These are phyloP conservation scores for Tenualosa ilisha DNA, from an alignment of 2,797 vertebrate species.

Conservation along the genomic window DNA sequence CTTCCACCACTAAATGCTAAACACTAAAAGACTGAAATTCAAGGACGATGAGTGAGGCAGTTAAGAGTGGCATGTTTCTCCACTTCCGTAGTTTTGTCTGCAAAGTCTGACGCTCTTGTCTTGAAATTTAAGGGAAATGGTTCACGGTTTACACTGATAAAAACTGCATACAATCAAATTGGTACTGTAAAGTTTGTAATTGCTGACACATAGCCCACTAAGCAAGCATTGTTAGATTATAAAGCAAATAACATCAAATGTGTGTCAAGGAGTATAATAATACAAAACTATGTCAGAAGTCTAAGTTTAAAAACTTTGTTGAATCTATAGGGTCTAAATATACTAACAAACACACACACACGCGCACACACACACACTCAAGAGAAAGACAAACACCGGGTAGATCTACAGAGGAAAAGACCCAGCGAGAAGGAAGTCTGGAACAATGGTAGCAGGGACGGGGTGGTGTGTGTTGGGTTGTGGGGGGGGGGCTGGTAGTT, in stretches of 20 bases:
- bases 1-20: not conserved
- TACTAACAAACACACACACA: not conserved
- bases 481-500: not conserved
- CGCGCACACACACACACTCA: not conserved
- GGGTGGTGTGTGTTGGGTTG: no score
- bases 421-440: conserved; percentile 9
- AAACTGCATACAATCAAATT: not conserved
- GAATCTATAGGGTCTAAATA: not conserved
- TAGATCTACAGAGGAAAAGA: not conserved
- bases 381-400: not conserved
- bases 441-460: not conserved
- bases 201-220: not conserved
- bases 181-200: not conserved
- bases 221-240: not conserved
- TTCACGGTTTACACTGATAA: not conserved
- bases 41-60: not conserved
- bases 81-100: not conserved
- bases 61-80: not conserved
- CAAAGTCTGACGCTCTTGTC: not conserved
- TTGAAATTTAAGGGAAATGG: not conserved
- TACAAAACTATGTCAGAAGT: not conserved
- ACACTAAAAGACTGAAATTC: not conserved
- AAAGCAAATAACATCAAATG: not conserved
- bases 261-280: not conserved
- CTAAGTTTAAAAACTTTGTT: not conserved